Evolutionary conservation across 1,140 invertebrate species (phyloP).

Genomic region (Drosophila dunni): DNA sequence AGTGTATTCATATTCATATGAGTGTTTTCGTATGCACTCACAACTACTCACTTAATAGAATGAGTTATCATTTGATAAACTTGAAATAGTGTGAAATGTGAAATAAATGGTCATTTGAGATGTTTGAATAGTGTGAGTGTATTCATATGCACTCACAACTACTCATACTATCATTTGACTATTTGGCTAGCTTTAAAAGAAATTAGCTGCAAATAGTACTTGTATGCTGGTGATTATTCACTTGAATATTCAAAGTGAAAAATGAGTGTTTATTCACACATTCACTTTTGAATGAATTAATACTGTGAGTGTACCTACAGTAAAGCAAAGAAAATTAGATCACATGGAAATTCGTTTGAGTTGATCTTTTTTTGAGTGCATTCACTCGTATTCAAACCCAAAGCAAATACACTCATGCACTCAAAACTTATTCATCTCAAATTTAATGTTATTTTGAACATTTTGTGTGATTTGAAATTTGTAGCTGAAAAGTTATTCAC

Average conservation of each 20-base stretch:
- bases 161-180: background rate
- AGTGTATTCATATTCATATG: no score
- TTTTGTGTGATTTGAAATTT: background rate
- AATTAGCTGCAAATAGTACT: background rate
- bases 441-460: background rate
- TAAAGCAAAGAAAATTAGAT: background rate
- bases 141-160: background rate
- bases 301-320: no score
- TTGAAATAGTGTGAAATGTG: no score
- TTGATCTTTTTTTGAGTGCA: background rate
- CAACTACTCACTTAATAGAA: no score
- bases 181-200: background rate
- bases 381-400: background rate
- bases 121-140: slow-evolving; percentile 2
- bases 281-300: no score
- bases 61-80: no score
- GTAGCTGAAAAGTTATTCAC: background rate
- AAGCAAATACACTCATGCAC: background rate
- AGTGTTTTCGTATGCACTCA: no score
- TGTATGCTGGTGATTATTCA: background rate
- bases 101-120: no score
- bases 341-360: background rate
- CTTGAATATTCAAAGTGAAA: background rate
- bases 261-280: background rate
- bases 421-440: background rate